phyloP scores from a whole-genome alignment of 2,113 vertebrate genomes.

The Leuciscus idus region DNA sequence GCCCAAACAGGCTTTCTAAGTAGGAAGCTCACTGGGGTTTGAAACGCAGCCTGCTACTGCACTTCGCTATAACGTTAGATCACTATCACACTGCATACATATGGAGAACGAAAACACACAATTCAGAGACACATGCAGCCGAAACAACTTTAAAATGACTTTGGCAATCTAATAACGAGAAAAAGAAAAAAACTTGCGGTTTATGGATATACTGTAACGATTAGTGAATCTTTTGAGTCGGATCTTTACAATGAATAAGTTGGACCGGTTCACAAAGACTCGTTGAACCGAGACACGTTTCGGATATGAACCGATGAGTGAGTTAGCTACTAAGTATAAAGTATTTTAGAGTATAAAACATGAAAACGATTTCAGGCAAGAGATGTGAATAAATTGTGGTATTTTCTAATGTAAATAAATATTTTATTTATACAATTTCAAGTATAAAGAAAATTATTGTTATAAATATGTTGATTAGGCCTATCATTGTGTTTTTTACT shows the following conservation, averaged over 20 bases:
- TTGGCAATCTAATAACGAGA: not conserved
- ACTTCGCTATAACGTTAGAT: not conserved
- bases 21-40: not conserved
- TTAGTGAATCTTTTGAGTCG: not conserved
- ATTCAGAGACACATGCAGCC: not conserved
- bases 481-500: too few relatives aligned
- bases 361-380: too few relatives aligned
- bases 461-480: too few relatives aligned
- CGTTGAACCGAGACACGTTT: not conserved
- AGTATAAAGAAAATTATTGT: too few relatives aligned
- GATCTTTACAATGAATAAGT: not conserved
- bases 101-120: not conserved
- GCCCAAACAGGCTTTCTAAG: not conserved
- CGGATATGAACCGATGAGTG: not conserved
- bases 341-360: not conserved
- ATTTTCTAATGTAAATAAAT: not conserved
- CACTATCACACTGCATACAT: not conserved
- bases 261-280: not conserved
- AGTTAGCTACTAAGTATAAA: not conserved
- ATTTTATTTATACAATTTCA: not conserved
- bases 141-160: not conserved
- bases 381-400: not conserved
- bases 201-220: not conserved
- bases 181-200: not conserved
- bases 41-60: constrained; percentile 3